phyloP scores from a whole-genome alignment of 1,140 invertebrate species.

The Caerostris extrusa region DNA sequence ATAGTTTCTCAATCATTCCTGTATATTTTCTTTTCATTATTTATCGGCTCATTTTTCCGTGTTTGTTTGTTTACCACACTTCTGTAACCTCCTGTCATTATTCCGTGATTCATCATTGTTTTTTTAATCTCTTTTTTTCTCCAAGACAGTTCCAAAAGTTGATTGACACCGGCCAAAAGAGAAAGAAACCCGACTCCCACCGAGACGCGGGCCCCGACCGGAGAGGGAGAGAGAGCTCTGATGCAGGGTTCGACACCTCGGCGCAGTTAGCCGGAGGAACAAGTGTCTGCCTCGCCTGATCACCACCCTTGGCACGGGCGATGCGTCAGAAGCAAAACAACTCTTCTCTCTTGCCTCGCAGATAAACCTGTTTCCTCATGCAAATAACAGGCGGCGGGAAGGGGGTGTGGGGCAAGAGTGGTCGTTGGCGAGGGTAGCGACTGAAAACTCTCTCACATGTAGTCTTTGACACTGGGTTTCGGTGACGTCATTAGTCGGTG shows the following conservation, averaged over 20 bases:
- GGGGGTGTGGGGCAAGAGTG: neutral
- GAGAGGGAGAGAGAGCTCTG: too few relatives aligned
- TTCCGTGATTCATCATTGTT: too few relatives aligned
- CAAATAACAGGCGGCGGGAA: neutral
- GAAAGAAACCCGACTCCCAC: neutral
- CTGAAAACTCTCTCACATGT: conserved; percentile 24
- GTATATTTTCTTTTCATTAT: too few relatives aligned
- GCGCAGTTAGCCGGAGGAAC: neutral
- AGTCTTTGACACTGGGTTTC: conserved; percentile 42
- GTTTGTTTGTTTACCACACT: too few relatives aligned
- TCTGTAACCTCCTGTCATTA: too few relatives aligned
- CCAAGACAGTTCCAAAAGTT: too few relatives aligned
- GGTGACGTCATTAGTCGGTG: neutral
- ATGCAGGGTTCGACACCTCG: neutral
- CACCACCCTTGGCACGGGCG: conserved; percentile 52
- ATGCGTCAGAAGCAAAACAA: conserved; percentile 59
- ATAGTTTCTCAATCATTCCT: too few relatives aligned
- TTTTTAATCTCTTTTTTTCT: too few relatives aligned
- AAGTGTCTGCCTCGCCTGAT: neutral
- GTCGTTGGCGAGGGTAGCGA: conserved; percentile 35
- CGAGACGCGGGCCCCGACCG: too few relatives aligned
- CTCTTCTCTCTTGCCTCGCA: neutral
- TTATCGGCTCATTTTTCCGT: too few relatives aligned
- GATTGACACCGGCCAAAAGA: too few relatives aligned
- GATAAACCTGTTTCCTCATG: conserved; percentile 5